These are phyloP conservation scores for Palaemon carinicauda DNA, from an alignment of 1,140 invertebrate genomes.

Conservation along the genomic window DNA sequence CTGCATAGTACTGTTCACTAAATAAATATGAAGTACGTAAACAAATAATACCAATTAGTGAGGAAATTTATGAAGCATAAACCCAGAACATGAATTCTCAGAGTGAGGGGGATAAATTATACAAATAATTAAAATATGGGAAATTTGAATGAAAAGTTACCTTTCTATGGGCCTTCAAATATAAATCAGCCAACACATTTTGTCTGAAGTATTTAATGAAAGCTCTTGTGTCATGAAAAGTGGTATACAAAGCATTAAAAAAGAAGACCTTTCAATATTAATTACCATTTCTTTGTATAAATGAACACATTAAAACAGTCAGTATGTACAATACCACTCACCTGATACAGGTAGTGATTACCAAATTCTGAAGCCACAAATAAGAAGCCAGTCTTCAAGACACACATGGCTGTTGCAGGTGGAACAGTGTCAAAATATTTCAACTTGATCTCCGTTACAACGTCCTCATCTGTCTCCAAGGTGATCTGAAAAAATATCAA, in stretches of 20 bases:
- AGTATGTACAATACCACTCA: slow-evolving; percentile 22
- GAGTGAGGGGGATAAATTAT: too few species aligned
- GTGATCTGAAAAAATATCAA: slow-evolving; percentile 77
- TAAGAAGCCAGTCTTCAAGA: slow-evolving; percentile 97
- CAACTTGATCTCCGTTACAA: slow-evolving; percentile 98
- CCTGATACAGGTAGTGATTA: slow-evolving; percentile 88
- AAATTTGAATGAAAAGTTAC: too few species aligned
- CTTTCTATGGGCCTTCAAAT: neutral
- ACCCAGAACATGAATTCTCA: too few species aligned
- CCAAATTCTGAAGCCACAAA: slow-evolving; percentile 99
- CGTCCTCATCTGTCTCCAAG: slow-evolving; percentile 96
- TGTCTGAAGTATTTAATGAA: neutral
- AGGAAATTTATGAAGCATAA: too few species aligned
- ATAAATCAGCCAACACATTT: neutral
- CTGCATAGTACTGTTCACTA: too few species aligned
- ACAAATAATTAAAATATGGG: too few species aligned
- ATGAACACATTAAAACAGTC: neutral
- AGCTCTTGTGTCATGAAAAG: neutral
- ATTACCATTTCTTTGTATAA: too few species aligned
- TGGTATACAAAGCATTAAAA: neutral
- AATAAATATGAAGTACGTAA: too few species aligned
- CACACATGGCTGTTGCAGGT: slow-evolving; percentile 94
- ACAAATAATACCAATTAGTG: too few species aligned
- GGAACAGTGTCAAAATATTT: slow-evolving; percentile 99
- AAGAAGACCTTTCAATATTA: too few species aligned